phyloP scores from a whole-genome alignment of 2,797 vertebrate species.

The Micrastur ruficollis region DNA sequence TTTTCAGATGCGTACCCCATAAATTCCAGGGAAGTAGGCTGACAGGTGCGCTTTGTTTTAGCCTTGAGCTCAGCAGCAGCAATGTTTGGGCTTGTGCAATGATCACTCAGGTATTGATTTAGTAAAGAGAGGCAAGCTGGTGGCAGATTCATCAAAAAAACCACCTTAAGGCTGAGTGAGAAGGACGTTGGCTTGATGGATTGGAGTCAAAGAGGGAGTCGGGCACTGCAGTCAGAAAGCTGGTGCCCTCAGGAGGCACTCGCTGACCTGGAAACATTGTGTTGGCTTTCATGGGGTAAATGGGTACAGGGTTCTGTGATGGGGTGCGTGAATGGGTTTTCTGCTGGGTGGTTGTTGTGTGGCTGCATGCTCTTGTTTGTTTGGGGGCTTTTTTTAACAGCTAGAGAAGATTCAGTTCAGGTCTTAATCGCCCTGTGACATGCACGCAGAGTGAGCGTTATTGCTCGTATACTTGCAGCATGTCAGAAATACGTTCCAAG shows the following conservation, averaged over 20 bases:
- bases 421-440: background rate
- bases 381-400: background rate
- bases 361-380: background rate
- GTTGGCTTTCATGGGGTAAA: background rate
- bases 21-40: background rate
- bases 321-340: background rate
- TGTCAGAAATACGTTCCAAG: background rate
- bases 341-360: background rate
- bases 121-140: background rate
- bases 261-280: background rate
- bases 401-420: background rate
- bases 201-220: background rate
- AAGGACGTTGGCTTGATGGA: background rate
- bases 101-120: fast-evolving
- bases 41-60: background rate
- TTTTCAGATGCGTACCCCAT: background rate
- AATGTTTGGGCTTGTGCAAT: fast-evolving
- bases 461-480: background rate
- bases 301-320: too few relatives aligned
- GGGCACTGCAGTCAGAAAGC: background rate
- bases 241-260: background rate
- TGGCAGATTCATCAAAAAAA: background rate
- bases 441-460: fast-evolving
- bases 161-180: background rate
- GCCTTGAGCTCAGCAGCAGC: background rate